Percentiles rank a stretch among this genome's conserved stretches.
phyloP scores from a whole-genome alignment of 2,113 vertebrate genomes.

The Silurus asotus region DNA sequence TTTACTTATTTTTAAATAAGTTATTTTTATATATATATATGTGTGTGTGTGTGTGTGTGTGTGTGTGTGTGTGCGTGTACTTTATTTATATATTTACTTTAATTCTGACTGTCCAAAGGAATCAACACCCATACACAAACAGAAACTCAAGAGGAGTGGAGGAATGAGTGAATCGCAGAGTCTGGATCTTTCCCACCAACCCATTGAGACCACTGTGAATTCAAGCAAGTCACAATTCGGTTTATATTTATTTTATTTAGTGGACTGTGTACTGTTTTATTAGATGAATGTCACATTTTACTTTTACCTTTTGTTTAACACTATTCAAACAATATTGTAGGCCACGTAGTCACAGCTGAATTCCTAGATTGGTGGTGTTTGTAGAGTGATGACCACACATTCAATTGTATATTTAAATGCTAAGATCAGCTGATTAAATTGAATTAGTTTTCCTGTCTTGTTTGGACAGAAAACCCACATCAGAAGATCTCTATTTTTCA shows the following conservation, averaged over 20 bases:
- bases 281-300: not conserved
- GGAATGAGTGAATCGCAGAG: not conserved
- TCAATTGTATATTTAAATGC: no score
- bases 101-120: slow-evolving; percentile 4
- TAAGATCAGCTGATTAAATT: no score
- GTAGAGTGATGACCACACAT: not conserved
- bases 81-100: not conserved
- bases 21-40: no score
- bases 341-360: not conserved
- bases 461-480: no score
- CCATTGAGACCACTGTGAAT: slow-evolving; percentile 5
- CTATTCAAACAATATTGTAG: not conserved
- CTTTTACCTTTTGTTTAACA: not conserved
- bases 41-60: no score
- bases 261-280: not conserved
- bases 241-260: not conserved
- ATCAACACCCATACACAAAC: slow-evolving; percentile 36
- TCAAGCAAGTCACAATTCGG: slow-evolving; percentile 52
- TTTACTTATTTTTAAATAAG: no score
- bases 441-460: no score
- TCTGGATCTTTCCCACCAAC: not conserved
- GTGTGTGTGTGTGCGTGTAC: no score
- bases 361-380: not conserved
- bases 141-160: not conserved
- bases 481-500: no score